Percentiles rank a stretch among this genome's conserved stretches.
These are phyloP conservation scores for Tribolium freemani DNA, from an alignment of 2,888 invertebrate genomes.

Conservation along the genomic window DNA sequence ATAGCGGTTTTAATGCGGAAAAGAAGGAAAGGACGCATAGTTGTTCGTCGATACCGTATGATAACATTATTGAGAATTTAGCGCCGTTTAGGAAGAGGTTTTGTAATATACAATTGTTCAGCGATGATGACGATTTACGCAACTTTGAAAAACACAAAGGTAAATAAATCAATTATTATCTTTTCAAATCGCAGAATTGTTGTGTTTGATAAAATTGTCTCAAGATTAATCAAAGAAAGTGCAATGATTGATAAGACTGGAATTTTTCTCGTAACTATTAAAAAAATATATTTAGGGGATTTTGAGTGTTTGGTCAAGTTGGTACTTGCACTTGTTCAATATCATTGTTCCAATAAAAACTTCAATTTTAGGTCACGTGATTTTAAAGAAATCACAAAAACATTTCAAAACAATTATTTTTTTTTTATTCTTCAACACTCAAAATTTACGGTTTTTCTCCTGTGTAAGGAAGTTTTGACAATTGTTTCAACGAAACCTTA, in stretches of 20 bases:
- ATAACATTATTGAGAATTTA: constrained; percentile 66
- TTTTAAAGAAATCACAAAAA: too few species aligned
- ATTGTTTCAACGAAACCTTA: too few species aligned
- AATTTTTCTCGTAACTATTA: not conserved
- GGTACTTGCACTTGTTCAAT: too few species aligned
- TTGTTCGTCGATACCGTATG: constrained; percentile 66
- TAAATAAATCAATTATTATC: constrained; percentile 21
- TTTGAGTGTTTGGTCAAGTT: too few species aligned
- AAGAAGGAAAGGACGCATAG: constrained; percentile 66
- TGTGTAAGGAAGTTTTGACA: too few species aligned
- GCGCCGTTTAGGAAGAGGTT: constrained; percentile 67
- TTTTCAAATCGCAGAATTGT: not conserved
- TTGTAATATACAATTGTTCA: constrained; percentile 64
- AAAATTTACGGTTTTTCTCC: too few species aligned
- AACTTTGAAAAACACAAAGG: constrained; percentile 41
- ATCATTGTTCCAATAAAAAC: too few species aligned
- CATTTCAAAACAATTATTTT: too few species aligned
- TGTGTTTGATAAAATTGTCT: too few species aligned
- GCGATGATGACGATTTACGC: constrained; percentile 54
- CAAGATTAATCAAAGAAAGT: not conserved
- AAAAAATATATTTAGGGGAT: too few species aligned
- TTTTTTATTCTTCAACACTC: too few species aligned
- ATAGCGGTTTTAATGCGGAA: constrained; percentile 44
- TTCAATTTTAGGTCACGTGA: too few species aligned
- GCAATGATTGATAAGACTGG: not conserved